Conservation (phyloP, 1,140 invertebrate genomes). For the Drosophila mauritiana region DNA sequence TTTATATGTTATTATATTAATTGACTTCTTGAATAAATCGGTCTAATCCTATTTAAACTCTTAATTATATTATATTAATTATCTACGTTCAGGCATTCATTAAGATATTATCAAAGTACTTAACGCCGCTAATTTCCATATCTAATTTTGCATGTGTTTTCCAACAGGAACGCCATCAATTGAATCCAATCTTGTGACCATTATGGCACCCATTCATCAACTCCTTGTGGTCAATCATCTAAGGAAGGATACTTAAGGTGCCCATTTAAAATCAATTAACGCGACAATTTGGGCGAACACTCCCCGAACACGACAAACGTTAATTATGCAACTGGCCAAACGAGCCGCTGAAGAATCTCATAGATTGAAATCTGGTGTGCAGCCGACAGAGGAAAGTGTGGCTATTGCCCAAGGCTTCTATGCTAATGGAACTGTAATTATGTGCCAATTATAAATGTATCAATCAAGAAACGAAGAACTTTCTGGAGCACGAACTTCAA, state of each 20-base stretch:
- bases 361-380: slow-evolving; percentile 21
- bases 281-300: slow-evolving; percentile 56
- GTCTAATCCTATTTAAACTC: too few relatives aligned
- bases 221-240: slow-evolving; percentile 31
- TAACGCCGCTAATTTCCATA: not conserved
- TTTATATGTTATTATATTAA: not conserved
- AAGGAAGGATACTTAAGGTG: slow-evolving; percentile 35
- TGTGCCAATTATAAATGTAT: slow-evolving; percentile 74
- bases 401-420: slow-evolving; percentile 59
- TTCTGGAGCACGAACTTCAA: not conserved
- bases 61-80: too few relatives aligned
- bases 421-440: slow-evolving; percentile 60
- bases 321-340: slow-evolving; percentile 53
- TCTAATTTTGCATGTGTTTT: not conserved
- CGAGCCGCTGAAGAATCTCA: slow-evolving; percentile 31
- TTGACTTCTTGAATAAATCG: not conserved
- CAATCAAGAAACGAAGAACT: slow-evolving; percentile 46
- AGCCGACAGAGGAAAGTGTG: slow-evolving; percentile 55
- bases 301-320: slow-evolving; percentile 35
- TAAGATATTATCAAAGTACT: not conserved
- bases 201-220: slow-evolving; percentile 25
- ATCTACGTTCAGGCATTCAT: not conserved
- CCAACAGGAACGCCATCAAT: not conserved
- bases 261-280: slow-evolving; percentile 80
- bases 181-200: not conserved